These are phyloP conservation scores for Drosophila nr. perissopoda DNA, from an alignment of 2,888 invertebrate genomes.

Conservation along the genomic window DNA sequence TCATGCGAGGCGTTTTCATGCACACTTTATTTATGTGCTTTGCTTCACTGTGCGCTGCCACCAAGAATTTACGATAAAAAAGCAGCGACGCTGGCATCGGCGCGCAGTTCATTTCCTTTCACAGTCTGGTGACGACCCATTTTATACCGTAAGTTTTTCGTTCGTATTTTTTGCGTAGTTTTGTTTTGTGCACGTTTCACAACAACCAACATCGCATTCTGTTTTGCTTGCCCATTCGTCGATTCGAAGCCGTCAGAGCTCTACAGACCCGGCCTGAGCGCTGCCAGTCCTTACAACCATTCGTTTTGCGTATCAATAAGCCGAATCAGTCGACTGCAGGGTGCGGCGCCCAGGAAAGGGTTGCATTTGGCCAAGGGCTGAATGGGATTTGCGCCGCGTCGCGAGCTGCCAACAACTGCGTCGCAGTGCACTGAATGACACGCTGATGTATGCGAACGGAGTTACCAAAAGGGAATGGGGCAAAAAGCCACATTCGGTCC, in stretches of 20 bases:
- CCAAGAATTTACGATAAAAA: slow-evolving; percentile 49
- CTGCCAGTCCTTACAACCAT: slow-evolving; percentile 17
- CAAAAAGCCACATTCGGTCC: slow-evolving; percentile 16
- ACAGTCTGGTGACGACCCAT: slow-evolving; percentile 4
- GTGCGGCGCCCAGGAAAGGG: slow-evolving; percentile 20
- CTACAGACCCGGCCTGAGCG: slow-evolving; percentile 13
- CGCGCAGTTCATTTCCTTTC: slow-evolving; percentile 29
- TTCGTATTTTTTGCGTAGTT: slow-evolving; percentile 56
- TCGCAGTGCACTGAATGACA: slow-evolving; percentile 33
- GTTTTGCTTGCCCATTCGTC: slow-evolving; percentile 66
- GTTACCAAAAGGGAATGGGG: neutral
- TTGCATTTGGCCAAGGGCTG: slow-evolving; percentile 27
- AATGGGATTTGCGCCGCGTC: slow-evolving; percentile 31
- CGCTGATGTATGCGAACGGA: neutral
- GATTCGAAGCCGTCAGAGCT: slow-evolving; percentile 22
- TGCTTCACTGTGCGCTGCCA: slow-evolving; percentile 39
- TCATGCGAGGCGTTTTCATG: neutral
- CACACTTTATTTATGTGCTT: neutral
- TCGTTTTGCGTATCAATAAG: slow-evolving; percentile 10
- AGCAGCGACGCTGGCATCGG: slow-evolving; percentile 24
- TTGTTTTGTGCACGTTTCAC: slow-evolving; percentile 70
- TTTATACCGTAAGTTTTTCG: slow-evolving; percentile 54
- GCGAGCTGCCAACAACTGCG: slow-evolving; percentile 27
- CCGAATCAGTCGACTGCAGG: slow-evolving; percentile 17
- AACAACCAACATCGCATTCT: slow-evolving; percentile 72